These are phyloP conservation scores for Botia kubotai DNA, from an alignment of 2,797 vertebrate genomes.

Conservation along the genomic window DNA sequence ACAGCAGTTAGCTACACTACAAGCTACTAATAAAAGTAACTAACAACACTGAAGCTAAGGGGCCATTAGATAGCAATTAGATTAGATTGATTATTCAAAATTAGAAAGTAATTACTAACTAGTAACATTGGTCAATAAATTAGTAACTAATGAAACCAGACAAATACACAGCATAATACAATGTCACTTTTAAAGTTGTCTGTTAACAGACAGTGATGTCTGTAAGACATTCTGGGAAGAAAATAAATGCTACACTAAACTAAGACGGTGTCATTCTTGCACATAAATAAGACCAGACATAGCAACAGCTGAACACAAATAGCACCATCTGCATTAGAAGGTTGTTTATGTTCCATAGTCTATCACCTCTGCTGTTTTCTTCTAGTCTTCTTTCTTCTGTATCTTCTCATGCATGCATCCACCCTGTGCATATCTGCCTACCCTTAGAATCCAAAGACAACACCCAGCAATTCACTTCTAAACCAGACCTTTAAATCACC, in stretches of 20 bases:
- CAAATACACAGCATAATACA: too few species aligned
- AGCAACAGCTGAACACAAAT: constrained; percentile 34
- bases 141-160: too few species aligned
- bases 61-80: too few species aligned
- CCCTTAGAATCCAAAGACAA: constrained; percentile 53
- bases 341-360: constrained; percentile 6
- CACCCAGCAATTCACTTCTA: constrained; percentile 67
- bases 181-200: too few species aligned
- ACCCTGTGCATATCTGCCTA: constrained; percentile 49
- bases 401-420: constrained; percentile 10
- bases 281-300: constrained; percentile 24
- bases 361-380: not conserved
- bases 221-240: not conserved
- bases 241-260: constrained; percentile 1
- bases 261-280: constrained; percentile 4
- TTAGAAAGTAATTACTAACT: too few species aligned
- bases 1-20: not conserved
- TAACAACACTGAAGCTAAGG: not conserved
- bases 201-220: not conserved
- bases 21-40: not conserved
- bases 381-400: constrained; percentile 1
- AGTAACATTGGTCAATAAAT: too few species aligned
- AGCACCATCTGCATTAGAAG: constrained; percentile 18
- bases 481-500: constrained; percentile 55
- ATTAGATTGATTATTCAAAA: too few species aligned